These are phyloP conservation scores for Ephydatia muelleri DNA, from an alignment of 37 sponge, comb jelly and placozoan genomes.

Conservation along the genomic window DNA sequence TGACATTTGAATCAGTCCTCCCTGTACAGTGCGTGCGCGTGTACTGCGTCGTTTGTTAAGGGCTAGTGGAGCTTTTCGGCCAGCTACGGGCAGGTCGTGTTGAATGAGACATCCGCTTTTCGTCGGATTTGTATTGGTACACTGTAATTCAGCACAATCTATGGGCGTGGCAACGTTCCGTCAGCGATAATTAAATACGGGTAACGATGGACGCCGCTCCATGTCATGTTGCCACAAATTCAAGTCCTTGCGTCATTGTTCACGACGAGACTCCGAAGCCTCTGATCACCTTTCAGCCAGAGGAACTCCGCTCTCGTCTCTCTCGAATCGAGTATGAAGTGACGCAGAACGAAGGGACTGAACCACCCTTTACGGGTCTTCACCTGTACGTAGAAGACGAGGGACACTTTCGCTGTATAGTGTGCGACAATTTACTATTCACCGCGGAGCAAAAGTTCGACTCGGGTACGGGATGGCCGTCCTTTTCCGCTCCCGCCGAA, in stretches of 20 bases:
- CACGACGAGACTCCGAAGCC: not conserved
- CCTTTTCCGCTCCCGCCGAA: conserved; percentile 71
- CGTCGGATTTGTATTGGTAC: no score
- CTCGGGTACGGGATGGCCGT: conserved; percentile 82
- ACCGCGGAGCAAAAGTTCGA: conserved; percentile 74
- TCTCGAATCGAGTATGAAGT: conserved; percentile 66
- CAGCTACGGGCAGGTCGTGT: no score
- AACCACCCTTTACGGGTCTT: conserved; percentile 35
- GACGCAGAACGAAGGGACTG: conserved; percentile 70
- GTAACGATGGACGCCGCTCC: not conserved
- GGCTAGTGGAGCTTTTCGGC: no score
- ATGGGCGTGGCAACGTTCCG: not conserved
- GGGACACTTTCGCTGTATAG: conserved; percentile 70
- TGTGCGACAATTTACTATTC: conserved; percentile 70
- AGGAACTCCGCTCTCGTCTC: conserved; percentile 59
- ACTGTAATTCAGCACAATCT: no score
- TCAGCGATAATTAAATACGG: not conserved
- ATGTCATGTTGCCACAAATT: no score
- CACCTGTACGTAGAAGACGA: conserved; percentile 60
- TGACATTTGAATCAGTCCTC: no score
- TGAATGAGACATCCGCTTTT: no score
- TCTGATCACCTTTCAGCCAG: conserved; percentile 65
- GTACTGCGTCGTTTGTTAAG: no score
- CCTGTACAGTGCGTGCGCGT: no score
- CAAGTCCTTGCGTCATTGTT: not conserved